Base-by-base conservation (phyloP, 2,888 invertebrate species). In the Xestia ashworthii region DNA sequence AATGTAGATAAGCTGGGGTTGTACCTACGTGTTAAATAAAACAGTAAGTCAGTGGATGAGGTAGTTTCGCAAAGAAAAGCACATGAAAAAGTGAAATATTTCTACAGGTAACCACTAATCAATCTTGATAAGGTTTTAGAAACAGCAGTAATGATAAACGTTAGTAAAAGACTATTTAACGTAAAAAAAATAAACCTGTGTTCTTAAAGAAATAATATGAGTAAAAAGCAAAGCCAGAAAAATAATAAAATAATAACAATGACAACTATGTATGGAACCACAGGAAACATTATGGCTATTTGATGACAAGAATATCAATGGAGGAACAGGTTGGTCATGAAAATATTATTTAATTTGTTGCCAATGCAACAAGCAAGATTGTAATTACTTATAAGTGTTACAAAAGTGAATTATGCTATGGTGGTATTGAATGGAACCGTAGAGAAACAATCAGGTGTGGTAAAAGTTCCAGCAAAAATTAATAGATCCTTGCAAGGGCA, bases 1-100 rank as follows among this genome's bases (percentile, higher is more conserved):
- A 85, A 86, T 78, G 86, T 84, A 88, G 88, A 85, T 86, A 88
- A 86, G 76, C 80, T 84, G 72, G 75, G 75, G 68, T 44, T 76
- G 79, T 76, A 84, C 8, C 81, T 77, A 79, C 62, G 88, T 84
- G 89, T 78, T 80, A 84, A 86, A 71, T 82, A 84, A 83, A 88
- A 80, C 70, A 76, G 38, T 69, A 38, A 67, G 53, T 25, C 64
- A 38, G 70, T 88, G 88, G 89, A 91, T 84, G 71, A 82, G 90
- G 91, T 69, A 87, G 46, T 84, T 87, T 81, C 11, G 46, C 76
- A 55, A 71, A 79, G 65, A 70, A 68, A 77, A 62, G 22, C 16
- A 60, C 25, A 46, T 41, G 71, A 65, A 64, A 41, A 4, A 25
- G 64, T n/a, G 12, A 22, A 70, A 74, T 67, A 60, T 76, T 74